These are phyloP conservation scores for Xenopus petersii DNA, from an alignment of 2,797 vertebrate genomes.

Conservation along the genomic window DNA sequence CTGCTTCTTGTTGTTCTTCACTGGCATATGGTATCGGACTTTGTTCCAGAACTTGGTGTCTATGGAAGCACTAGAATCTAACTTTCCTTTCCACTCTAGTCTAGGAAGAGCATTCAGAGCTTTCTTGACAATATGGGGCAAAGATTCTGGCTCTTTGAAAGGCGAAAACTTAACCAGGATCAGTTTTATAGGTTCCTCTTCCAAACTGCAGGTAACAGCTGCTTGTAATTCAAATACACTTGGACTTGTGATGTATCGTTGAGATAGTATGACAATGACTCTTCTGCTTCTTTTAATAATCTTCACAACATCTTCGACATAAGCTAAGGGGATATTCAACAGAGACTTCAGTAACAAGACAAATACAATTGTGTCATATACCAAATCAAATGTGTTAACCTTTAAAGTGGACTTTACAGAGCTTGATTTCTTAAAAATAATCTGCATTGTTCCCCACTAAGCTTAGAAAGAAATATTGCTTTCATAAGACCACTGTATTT, in stretches of 20 bases:
- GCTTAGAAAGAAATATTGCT: too few species aligned
- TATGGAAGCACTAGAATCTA: conserved; percentile 53
- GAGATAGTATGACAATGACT: conserved; percentile 78
- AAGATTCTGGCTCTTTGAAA: conserved; percentile 62
- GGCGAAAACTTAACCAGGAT: conserved; percentile 74
- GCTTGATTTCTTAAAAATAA: too few species aligned
- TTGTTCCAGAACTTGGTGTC: conserved; percentile 75
- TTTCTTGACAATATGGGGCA: conserved; percentile 72
- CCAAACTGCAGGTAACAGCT: conserved; percentile 73
- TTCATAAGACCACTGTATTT: too few species aligned
- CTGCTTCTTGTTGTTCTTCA: conserved; percentile 42
- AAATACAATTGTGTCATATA: too few species aligned
- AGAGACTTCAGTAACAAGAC: conserved; percentile 17
- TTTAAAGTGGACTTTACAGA: too few species aligned
- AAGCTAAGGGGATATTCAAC: conserved; percentile 63
- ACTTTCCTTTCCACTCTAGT: conserved; percentile 70
- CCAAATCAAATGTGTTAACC: too few species aligned
- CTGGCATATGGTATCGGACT: conserved; percentile 74
- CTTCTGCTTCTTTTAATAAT: conserved; percentile 76
- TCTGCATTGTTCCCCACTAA: too few species aligned
- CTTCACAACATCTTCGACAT: conserved; percentile 77
- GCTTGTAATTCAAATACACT: conserved; percentile 82
- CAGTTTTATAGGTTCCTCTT: conserved; percentile 70
- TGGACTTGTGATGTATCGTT: conserved; percentile 69
- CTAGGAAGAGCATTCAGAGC: conserved; percentile 78